Evolutionary conservation across 1,140 invertebrate genomes (phyloP).

Genomic region (Ptiloglossa arizonensis): DNA sequence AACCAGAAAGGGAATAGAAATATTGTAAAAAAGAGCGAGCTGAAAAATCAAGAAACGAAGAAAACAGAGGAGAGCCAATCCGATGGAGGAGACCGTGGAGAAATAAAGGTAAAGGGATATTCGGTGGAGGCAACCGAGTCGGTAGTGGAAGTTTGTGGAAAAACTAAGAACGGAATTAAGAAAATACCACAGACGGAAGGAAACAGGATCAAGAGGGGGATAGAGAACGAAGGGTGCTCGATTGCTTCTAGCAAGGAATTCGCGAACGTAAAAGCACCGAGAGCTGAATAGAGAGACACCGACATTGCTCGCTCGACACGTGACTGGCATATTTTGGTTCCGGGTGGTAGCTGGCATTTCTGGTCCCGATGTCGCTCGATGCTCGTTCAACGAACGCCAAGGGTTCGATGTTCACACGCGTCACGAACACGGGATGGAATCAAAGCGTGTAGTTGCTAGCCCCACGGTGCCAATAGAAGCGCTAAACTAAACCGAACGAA

Average conservation of each 20-base stretch:
- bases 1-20: too few relatives aligned
- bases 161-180: conserved; percentile 10
- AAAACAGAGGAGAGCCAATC: too few relatives aligned
- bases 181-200: background rate
- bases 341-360: conserved; percentile 38
- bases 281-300: conserved; percentile 43
- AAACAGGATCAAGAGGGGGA: background rate
- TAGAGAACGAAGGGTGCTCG: background rate
- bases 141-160: background rate
- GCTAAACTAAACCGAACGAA: conserved; percentile 37
- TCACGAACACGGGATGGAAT: conserved; percentile 43
- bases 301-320: conserved; percentile 49
- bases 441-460: conserved; percentile 46
- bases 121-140: too few relatives aligned
- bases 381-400: conserved; percentile 15
- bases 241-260: conserved; percentile 30
- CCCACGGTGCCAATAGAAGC: conserved; percentile 17
- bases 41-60: background rate
- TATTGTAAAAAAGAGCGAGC: too few relatives aligned
- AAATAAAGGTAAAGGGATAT: background rate
- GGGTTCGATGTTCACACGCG: conserved; percentile 16
- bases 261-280: conserved; percentile 35
- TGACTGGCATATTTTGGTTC: conserved; percentile 61
- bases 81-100: too few relatives aligned
- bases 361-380: conserved; percentile 19